Evolutionary conservation across 2,113 vertebrate genomes (phyloP), one percentile per base, ranked within the genome.

Genomic region (Perca schrenkii): DNA sequence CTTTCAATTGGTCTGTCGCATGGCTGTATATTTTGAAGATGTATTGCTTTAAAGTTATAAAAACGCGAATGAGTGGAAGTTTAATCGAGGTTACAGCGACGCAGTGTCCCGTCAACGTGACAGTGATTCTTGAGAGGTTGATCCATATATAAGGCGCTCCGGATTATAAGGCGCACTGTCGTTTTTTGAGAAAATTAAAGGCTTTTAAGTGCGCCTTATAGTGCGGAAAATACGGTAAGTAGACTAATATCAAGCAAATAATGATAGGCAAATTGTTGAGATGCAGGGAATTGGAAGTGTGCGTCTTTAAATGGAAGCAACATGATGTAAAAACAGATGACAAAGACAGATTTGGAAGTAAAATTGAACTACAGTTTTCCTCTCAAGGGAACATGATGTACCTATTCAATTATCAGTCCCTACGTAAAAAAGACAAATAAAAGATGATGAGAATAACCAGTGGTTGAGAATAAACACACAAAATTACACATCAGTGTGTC

Each of bases 351-450:
- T 78, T 60, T 74, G 22, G 4, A 73, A 11, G 72, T 63, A 62
- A 69, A 83, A 53, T 61, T 17, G 2, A 17, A 50, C 17, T 13
- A 4, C 13, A 34, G 60, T 57, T 62, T 25, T 40, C 7, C 17
- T 52, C 52, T 70, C 22, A 50, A 46, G 49, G 52, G 66, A 77
- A 79, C 36, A 36, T 49, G 1, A 87, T 83, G 25, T 31, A 57
- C 54, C 67, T 46, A 40, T 68, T 78, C 61, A 81, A 82, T 85
- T 81, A 82, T 60, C 11, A 14, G 60, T 67, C 54, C 19, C 40
- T 19, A 50, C 40, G 61, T 54, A 71, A 54, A 69, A 40, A 79
- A 25, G 40, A 60, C 25, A 21, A 5, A 76, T 82, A 80, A 86
- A 77, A 76, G n/a, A 84, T 75, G 8, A 68, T 56, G 19, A 49